Evolutionary conservation across 2,113 vertebrate species (phyloP), one percentile per base, ranked within the genome.

Genomic region (Rhombomys opimus): DNA sequence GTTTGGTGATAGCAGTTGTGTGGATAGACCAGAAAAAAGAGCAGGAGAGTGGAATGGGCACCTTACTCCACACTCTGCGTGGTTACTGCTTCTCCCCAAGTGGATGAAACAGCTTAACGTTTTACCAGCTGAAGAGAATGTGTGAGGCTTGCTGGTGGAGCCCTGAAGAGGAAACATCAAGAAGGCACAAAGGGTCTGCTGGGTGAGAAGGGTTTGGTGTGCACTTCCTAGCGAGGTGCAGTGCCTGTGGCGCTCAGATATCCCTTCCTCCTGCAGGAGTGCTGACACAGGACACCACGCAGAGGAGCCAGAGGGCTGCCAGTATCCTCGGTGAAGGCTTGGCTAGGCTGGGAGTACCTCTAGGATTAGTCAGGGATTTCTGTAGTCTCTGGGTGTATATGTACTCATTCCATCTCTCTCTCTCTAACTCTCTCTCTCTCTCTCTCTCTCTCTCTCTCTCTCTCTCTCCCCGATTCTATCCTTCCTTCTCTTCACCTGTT

Each of bases 271-370:
- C 38, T 35, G 32, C 20, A 38, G 50, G n/a, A 61, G 25, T 38
- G 25, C 25, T 61, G 87, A 57, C 7, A 50, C 35, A 11, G 35
- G 46, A 6, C 12, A 15, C 54, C 70, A 13, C 18, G 12, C 70
- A 30, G 54, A 38, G 15, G 8, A 17, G 4, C n/a, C 1, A 10
- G 23, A 27, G 14, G 68, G 52, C 12, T 68, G 10, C 67, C 20
- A 32, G 20, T 3, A 52, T 0, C 32, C 46, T 38, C n/a, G 3
- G 72, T 5, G 0, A 8, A 14, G 7, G 11, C 3, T 32, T 41
- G 15, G 18, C 59, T 52, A 70, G 18, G 17, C 8, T 7, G 1
- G 12, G 50, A n/a, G 41, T 11, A 5, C 0, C 4, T n/a, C 59
- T 22, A 35, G 11, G 65, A 46, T 70, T 87, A n/a, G 1, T 87